Conservation (phyloP, 2,888 invertebrate genomes). For the Agrotis clavis region DNA sequence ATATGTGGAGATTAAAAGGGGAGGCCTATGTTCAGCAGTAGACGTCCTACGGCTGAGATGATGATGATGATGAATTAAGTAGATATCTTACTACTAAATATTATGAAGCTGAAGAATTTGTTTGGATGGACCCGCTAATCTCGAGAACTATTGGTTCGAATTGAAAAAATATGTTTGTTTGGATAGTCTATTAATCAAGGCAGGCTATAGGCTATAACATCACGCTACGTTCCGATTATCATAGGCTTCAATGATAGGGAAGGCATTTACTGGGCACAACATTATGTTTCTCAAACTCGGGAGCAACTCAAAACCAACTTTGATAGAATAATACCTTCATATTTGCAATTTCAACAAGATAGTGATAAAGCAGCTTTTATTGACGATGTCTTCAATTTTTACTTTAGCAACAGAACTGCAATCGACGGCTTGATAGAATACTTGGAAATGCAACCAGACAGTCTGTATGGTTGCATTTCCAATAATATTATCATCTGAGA, state of each 20-base stretch:
- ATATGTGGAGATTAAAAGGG: too few species aligned
- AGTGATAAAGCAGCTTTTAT: slow-evolving; percentile 57
- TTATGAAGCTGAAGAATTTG: too few species aligned
- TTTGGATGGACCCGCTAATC: too few species aligned
- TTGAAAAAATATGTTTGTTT: too few species aligned
- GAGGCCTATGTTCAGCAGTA: too few species aligned
- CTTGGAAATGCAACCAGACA: too few species aligned
- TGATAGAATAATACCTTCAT: slow-evolving; percentile 62
- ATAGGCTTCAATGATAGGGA: slow-evolving; percentile 73
- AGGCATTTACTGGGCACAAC: slow-evolving; percentile 69
- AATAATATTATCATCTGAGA: slow-evolving; percentile 49
- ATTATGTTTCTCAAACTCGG: slow-evolving; percentile 60
- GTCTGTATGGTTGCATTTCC: slow-evolving; percentile 69
- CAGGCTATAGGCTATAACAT: too few species aligned
- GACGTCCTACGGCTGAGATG: too few species aligned
- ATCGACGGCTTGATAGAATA: slow-evolving; percentile 66
- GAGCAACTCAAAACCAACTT: slow-evolving; percentile 55
- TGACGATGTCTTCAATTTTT: slow-evolving; percentile 60
- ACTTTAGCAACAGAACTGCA: slow-evolving; percentile 65
- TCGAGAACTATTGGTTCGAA: too few species aligned
- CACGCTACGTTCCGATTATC: slow-evolving; percentile 57
- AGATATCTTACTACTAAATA: too few species aligned
- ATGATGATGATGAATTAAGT: too few species aligned
- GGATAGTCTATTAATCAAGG: too few species aligned
- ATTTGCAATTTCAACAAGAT: slow-evolving; percentile 59